Base-by-base conservation (phyloP, 2,797 vertebrate genomes). In the Phyllotis vaccarum region DNA sequence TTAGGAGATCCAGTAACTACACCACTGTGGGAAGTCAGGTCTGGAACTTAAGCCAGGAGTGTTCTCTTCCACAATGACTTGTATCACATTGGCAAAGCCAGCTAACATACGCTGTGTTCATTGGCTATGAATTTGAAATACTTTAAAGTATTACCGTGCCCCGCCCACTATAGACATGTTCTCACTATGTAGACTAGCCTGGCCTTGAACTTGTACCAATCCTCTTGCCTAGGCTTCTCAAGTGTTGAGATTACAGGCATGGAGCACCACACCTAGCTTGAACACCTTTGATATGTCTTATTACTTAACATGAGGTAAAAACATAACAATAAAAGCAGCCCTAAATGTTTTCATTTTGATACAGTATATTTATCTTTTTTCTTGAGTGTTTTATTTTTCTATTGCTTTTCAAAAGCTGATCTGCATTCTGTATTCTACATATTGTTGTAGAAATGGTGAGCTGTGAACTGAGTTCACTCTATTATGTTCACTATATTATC, bases 401-500 rank as follows among this genome's bases (percentile, higher is more conserved):
- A 40, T 64, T 86, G 31, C n/a, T 6, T 2, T 91, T 54, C 10
- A n/a, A 86, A 88, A 82, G 29, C 43, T 37, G 76, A 24, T 54
- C 43, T 89, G 40, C 40, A 74, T 86, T 95, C 85, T 86, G 49
- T 31, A 46, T 34, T 76, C 89, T 80, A 29, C 19, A 89, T 97
- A 93, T 95, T 98, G 90, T 87, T 16, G 0, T 70, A 83, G 83
- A 95, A 97, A 97, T 97, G 93, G 76, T 93, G 82, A 97, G 95
- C 31, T 95, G 66, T 96, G 96, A 97, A 97, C 97, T 97, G 94
- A 93, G 89, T 93, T 98, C 66, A 76, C 46, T 75, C 56, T 96
- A 81, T 97, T 96, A 79, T 96, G 83, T 96, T 93, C 89, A 52
- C 46, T 96, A 97, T 97, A 88, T 98, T 96, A 95, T 97, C 94